A percentile compares a stretch with the other conserved stretches of the same genome.
phyloP scores from a whole-genome alignment of 2,113 vertebrate genomes.

The Erpornis zantholeuca region DNA sequence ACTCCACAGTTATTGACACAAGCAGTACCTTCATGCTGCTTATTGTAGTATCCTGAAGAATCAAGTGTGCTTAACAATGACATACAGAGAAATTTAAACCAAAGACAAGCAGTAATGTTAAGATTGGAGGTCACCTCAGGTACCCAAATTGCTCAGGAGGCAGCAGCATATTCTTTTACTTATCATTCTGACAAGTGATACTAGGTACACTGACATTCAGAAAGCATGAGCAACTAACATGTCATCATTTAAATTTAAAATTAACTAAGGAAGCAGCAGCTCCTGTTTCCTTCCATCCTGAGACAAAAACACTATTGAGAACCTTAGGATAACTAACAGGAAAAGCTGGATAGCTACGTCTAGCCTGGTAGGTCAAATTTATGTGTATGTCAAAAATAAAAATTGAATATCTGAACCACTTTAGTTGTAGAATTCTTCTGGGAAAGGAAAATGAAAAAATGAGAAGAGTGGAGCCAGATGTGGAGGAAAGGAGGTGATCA shows the following conservation, averaged over 20 bases:
- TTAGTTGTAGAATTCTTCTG: not conserved
- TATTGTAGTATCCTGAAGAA: not conserved
- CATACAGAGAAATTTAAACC: not conserved
- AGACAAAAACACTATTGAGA: not conserved
- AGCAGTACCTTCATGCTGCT: not conserved
- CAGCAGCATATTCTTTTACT: not conserved
- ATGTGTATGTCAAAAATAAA: not conserved
- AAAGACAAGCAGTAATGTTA: not conserved
- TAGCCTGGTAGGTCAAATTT: not conserved
- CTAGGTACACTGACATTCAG: not conserved
- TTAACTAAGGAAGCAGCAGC: not conserved
- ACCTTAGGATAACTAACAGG: not conserved
- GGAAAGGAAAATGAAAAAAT: not conserved
- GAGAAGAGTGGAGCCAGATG: not conserved
- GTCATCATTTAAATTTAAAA: not conserved
- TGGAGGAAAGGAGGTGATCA: not conserved
- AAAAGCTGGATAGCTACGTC: not conserved
- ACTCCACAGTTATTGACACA: not conserved
- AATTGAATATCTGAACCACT: not conserved
- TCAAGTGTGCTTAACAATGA: not conserved
- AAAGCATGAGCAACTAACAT: not conserved
- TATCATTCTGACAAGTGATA: not conserved
- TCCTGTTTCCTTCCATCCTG: not conserved
- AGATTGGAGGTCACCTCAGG: not conserved
- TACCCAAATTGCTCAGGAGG: not conserved